Conservation (phyloP, 2,797 vertebrate species). For the Sylvia borin region DNA sequence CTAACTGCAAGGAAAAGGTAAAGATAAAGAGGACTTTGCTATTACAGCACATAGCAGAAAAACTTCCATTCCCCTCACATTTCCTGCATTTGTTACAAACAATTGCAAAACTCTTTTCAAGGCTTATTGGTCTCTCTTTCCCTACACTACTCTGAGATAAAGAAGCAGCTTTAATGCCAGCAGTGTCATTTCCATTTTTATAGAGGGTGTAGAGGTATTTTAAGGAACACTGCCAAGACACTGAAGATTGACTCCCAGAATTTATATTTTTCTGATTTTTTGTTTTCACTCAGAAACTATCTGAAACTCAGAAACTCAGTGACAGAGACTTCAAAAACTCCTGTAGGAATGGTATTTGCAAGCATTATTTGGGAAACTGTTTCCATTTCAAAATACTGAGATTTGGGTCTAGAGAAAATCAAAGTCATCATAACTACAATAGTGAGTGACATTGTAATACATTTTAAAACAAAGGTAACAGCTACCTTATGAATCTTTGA, state of each 20-base stretch:
- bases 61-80: neutral
- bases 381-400: neutral
- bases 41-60: neutral
- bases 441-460: neutral
- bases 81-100: slow-evolving; percentile 8
- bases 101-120: neutral
- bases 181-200: neutral
- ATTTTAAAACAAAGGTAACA: neutral
- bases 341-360: neutral
- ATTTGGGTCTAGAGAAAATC: neutral
- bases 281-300: neutral
- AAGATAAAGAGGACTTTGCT: neutral
- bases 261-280: neutral
- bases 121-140: slow-evolving; percentile 12
- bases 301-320: neutral
- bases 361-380: neutral
- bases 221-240: neutral
- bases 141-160: neutral
- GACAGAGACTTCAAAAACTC: neutral
- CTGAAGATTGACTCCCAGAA: neutral
- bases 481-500: neutral
- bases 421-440: neutral
- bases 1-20: neutral
- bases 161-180: neutral
- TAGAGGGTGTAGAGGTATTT: neutral